Evolutionary conservation across 2,888 invertebrate genomes (phyloP).

Genomic region (Hirudinaria manillensis): DNA sequence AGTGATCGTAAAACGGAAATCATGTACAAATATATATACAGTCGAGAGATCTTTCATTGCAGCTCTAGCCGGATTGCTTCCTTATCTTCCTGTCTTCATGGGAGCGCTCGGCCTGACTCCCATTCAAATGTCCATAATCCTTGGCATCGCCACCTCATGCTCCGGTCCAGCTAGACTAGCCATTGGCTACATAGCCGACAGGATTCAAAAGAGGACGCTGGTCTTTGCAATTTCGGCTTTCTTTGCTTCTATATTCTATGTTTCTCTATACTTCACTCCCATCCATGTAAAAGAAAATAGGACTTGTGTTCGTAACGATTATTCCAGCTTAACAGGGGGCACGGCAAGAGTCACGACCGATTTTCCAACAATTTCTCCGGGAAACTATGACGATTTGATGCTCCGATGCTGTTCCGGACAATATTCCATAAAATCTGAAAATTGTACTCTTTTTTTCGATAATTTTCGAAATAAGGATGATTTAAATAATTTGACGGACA

Average conservation of each 20-base stretch:
- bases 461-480: too few species aligned
- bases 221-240: conserved; percentile 73
- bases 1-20: not conserved
- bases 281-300: conserved; percentile 20
- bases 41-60: conserved; percentile 47
- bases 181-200: conserved; percentile 73
- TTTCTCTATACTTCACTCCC: conserved; percentile 63
- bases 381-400: too few species aligned
- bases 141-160: conserved; percentile 71
- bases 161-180: conserved; percentile 73
- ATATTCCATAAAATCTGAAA: too few species aligned
- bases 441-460: too few species aligned
- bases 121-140: conserved; percentile 71
- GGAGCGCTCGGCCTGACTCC: conserved; percentile 67
- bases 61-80: conserved; percentile 76
- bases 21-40: not conserved
- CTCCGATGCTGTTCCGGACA: too few species aligned
- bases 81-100: conserved; percentile 76
- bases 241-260: conserved; percentile 72
- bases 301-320: too few species aligned
- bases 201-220: conserved; percentile 71
- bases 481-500: too few species aligned
- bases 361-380: too few species aligned
- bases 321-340: too few species aligned
- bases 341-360: too few species aligned